phyloP scores from a whole-genome alignment of 2,797 vertebrate genomes.

The Yasuhikotakia modesta region DNA sequence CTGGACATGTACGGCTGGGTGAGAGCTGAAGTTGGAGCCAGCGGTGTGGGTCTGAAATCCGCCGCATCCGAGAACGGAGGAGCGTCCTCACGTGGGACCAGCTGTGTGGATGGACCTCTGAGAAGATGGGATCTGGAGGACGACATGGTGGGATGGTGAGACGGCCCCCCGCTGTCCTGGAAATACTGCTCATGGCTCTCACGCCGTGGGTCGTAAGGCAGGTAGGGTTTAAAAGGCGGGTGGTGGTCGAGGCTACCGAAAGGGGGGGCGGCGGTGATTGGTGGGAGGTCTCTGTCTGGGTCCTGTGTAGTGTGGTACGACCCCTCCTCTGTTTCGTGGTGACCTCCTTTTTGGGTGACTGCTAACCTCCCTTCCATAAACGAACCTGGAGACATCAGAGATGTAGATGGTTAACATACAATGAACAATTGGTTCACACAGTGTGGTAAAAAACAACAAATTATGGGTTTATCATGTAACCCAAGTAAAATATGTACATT shows the following conservation, averaged over 20 bases:
- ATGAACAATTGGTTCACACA: too few species aligned
- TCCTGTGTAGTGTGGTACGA: constrained; percentile 78
- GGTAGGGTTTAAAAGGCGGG: constrained; percentile 79
- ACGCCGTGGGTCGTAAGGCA: constrained; percentile 73
- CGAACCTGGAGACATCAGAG: constrained; percentile 60
- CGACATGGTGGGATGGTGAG: constrained; percentile 53
- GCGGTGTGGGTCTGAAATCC: constrained; percentile 49
- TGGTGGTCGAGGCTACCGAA: constrained; percentile 86
- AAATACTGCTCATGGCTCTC: constrained; percentile 71
- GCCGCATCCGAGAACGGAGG: constrained; percentile 55
- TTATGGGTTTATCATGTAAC: neutral
- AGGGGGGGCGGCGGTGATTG: constrained; percentile 82
- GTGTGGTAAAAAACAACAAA: too few species aligned
- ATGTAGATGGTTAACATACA: too few species aligned
- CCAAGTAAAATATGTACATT: too few species aligned
- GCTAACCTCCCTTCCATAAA: constrained; percentile 64
- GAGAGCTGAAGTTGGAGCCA: constrained; percentile 43
- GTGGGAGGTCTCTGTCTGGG: constrained; percentile 71
- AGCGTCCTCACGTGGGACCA: constrained; percentile 52
- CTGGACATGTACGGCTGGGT: constrained; percentile 19
- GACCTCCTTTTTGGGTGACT: constrained; percentile 66
- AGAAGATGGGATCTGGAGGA: constrained; percentile 50
- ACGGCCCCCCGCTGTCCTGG: constrained; percentile 59
- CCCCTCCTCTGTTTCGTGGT: constrained; percentile 65
- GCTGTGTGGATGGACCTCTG: constrained; percentile 54